A percentile compares a stretch with the other conserved stretches of the same genome.
Conservation (phyloP, 2,888 invertebrate species). For the Phasia obesa region DNA sequence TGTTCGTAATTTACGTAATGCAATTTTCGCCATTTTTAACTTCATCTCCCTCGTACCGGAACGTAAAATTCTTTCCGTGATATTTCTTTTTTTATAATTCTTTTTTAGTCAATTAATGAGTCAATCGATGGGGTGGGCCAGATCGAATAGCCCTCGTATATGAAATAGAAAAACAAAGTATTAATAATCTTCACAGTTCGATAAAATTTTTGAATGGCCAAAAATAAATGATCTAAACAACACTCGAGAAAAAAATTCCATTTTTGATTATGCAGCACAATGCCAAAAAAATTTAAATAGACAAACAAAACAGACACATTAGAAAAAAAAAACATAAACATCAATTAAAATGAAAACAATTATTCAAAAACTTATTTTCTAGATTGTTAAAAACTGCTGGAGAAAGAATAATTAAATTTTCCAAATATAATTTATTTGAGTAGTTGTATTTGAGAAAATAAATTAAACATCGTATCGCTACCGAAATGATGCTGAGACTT, state of each 20-base stretch:
- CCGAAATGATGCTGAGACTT: too few species aligned
- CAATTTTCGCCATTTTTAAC: too few species aligned
- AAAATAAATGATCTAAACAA: slow-evolving; percentile 56
- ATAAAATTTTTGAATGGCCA: slow-evolving; percentile 56
- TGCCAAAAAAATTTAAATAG: neutral
- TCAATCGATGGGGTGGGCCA: too few species aligned
- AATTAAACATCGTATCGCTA: too few species aligned
- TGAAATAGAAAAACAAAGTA: slow-evolving; percentile 9
- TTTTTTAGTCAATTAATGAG: too few species aligned
- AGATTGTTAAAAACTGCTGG: slow-evolving; percentile 12
- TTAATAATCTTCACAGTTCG: slow-evolving; percentile 48
- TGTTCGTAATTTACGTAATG: too few species aligned
- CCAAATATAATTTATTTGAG: neutral
- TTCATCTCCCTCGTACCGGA: too few species aligned
- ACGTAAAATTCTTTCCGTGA: too few species aligned
- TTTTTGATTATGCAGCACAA: neutral
- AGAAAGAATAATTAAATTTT: slow-evolving; percentile 4
- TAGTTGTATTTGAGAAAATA: neutral
- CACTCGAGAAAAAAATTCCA: slow-evolving; percentile 12
- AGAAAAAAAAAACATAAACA: neutral
- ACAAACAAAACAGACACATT: neutral
- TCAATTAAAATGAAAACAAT: slow-evolving; percentile 45
- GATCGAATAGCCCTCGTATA: neutral
- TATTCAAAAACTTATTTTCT: slow-evolving; percentile 24
- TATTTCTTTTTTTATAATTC: too few species aligned